Percentiles rank a stretch among this genome's conserved stretches.
These are phyloP conservation scores for Arbacia lixula DNA, from an alignment of 53 echinoderm and acorn worm genomes.

Conservation along the genomic window DNA sequence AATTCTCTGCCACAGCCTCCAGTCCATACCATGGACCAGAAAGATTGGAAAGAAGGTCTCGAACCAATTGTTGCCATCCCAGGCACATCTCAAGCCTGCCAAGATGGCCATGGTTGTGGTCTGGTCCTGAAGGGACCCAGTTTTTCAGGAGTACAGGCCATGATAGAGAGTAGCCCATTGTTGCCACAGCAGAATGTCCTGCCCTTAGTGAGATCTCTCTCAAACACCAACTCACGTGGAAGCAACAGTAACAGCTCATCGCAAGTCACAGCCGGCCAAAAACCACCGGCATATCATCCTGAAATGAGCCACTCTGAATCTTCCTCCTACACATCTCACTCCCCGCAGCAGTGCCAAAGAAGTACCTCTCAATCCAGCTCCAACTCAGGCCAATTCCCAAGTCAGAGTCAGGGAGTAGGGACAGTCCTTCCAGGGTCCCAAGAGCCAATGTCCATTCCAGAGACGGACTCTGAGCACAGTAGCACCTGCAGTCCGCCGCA, in stretches of 20 bases:
- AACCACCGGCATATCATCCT: slow-evolving; percentile 9
- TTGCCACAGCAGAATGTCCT: slow-evolving; percentile 15
- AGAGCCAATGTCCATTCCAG: slow-evolving; percentile 39
- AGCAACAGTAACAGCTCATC: slow-evolving; percentile 16
- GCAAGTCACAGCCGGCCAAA: slow-evolving; percentile 34
- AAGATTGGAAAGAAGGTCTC: too few relatives aligned
- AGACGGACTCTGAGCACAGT: slow-evolving; percentile 50
- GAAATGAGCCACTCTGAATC: slow-evolving; percentile 9
- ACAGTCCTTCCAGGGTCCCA: slow-evolving; percentile 4
- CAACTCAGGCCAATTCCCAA: slow-evolving; percentile 12
- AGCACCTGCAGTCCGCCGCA: slow-evolving; percentile 24
- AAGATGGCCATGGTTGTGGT: too few relatives aligned
- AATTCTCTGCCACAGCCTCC: too few relatives aligned
- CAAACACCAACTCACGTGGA: slow-evolving; percentile 3
- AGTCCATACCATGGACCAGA: too few relatives aligned
- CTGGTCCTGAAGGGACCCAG: too few relatives aligned
- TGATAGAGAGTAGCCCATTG: slow-evolving; percentile 5
- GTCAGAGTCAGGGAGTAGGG: slow-evolving; percentile 4
- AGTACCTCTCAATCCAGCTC: slow-evolving; percentile 14
- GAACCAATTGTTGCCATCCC: too few relatives aligned
- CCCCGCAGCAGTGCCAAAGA: slow-evolving; percentile 3
- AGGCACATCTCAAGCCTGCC: too few relatives aligned
- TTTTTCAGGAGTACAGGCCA: neutral
- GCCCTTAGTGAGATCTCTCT: neutral
- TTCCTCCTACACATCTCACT: slow-evolving; percentile 27